Evolutionary conservation across 2,797 vertebrate species (phyloP), one percentile per base, ranked within the genome.

Genomic region (Bovichtus diacanthus): DNA sequence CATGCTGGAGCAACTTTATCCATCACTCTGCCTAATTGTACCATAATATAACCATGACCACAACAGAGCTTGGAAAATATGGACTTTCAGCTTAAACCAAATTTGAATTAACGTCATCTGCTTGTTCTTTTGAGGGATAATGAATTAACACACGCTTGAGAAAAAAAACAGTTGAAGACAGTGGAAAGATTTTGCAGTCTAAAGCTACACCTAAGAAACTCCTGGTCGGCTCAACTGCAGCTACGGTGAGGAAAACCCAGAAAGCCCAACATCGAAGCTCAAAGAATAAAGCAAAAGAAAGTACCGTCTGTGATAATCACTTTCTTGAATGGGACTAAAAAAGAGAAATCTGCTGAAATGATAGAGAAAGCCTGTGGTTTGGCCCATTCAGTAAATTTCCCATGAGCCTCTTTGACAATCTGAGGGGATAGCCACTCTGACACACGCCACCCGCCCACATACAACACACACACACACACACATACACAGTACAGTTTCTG

Each of bases 351-450:
- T 92, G 84, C 90, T 94, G 86, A 95, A 94, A 95, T 94, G 90
- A 95, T 93, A 93, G 90, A 94, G 92, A 92, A 91, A 92, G 89
- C 82, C 83, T 95, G 93, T 78, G 94, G 92, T 94, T 94, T 95
- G 88, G 90, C 90, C 83, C 56, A 49, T 88, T 89, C 72, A 67
- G 64, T 89, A 90, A 87, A 88, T 95, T 92, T 93, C 93, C 93
- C 90, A 91, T 93, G 92, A 95, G 91, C 85, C 91, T 93, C 89
- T 94, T 91, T 93, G 92, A 93, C 91, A 92, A 90, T 93, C 91
- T 90, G 78, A 92, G 80, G 92, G 92, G 89, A 93, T 92, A 92
- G 90, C 91, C 90, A 90, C 92, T 93, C 90, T 94, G 93, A 93
- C 92, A 94, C 92, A 91, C 92, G 92, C 92, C 88, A 87, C 61